Base-by-base conservation (phyloP, 2,797 vertebrate genomes). In the Spea hammondii region DNA sequence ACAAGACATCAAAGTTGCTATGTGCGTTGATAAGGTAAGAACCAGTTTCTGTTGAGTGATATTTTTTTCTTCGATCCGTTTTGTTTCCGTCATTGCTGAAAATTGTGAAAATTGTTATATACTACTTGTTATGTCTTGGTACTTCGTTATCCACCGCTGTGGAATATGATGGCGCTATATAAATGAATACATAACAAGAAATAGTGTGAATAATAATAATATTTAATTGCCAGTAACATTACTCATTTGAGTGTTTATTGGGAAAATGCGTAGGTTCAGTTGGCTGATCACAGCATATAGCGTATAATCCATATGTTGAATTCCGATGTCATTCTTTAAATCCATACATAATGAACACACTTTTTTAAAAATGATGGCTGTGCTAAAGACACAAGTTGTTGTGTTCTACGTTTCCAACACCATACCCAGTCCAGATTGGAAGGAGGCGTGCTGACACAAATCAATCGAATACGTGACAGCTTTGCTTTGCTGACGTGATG, bases 1-100 rank as follows among this genome's bases (percentile, higher is more conserved):
- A 85, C 97, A 99, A 87, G 97, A 99, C 89, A 98, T 99, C 88
- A 97, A 97, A 66, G 97, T 99, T 86, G 97, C 97, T 85, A 99
- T 98, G 97, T 98, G 96, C 90, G 96, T 96, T 1, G 97, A 98
- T 88, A 98, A 98, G 96, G 96, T 97, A 90, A 82, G 85, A 74
- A 53, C 84, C 69, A n/a, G 17, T 5, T 76, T 55, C 57, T 3
- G 32, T 72, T 59, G 8, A 6, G 10, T 53, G 51, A 53, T 53
- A 53, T 1, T 53, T 7, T 53, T 32, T 32, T 3, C 32, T 32
- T 32, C 32, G 32, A 32, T 32, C 1, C 32, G 32, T 53, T 53
- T 53, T 53, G 51, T 53, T 6, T 53, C 6, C 1, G 10, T 1
- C 51, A 7, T 53, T 53, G 32, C 32, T 32, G 32, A 53, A 53